phyloP scores from a whole-genome alignment of 2,113 vertebrate genomes.

The Phrynosoma platyrhinos region DNA sequence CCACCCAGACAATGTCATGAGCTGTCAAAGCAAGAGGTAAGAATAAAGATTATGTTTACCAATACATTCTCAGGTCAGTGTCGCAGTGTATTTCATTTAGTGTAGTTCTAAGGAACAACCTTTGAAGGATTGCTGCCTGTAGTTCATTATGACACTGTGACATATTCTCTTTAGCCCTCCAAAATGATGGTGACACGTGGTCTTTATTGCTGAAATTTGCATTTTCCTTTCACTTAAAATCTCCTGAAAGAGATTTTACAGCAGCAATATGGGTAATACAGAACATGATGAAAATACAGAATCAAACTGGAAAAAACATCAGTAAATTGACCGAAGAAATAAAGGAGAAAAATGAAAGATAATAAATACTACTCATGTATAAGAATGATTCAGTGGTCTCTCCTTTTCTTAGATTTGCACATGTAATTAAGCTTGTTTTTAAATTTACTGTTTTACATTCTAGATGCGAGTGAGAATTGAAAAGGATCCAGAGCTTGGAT shows the following conservation, averaged over 20 bases:
- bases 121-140: not conserved
- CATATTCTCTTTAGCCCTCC: not conserved
- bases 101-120: not conserved
- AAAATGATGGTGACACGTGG: not conserved
- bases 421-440: not conserved
- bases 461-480: constrained; percentile 93
- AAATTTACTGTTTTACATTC: constrained; percentile 16
- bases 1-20: constrained; percentile 82
- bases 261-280: not conserved
- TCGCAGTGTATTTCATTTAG: constrained; percentile 30
- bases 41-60: constrained; percentile 45
- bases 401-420: not conserved
- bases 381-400: not conserved
- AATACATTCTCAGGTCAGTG: constrained; percentile 35
- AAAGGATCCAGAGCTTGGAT: constrained; percentile 98
- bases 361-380: not conserved
- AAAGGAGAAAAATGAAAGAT: not conserved
- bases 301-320: not conserved
- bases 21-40: constrained; percentile 89
- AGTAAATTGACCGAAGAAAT: not conserved
- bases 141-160: not conserved
- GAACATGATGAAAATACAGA: not conserved
- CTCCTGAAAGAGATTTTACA: not conserved
- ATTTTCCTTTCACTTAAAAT: not conserved
- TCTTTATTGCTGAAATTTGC: not conserved